Conservation (phyloP, 2,797 vertebrate genomes). For the Chromis chromis region DNA sequence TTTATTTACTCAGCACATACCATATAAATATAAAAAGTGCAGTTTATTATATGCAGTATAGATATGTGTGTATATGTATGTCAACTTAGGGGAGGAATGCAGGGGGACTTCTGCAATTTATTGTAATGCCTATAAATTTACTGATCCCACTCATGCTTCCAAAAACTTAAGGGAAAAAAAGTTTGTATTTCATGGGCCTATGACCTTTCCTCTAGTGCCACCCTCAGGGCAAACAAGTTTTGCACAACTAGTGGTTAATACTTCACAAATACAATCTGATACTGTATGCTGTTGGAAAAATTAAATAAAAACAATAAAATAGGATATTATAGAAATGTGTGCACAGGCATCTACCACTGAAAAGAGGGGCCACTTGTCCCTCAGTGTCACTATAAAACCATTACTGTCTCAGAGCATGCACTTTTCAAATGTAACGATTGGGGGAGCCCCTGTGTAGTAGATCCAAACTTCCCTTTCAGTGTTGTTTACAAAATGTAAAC, state of each 20-base stretch:
- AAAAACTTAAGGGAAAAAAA: neutral
- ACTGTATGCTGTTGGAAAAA: neutral
- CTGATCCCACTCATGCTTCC: neutral
- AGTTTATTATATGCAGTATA: no score
- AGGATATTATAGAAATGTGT: neutral
- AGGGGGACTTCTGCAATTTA: neutral
- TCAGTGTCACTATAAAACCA: neutral
- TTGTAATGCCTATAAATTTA: neutral
- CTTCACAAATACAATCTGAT: neutral
- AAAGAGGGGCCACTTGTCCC: neutral
- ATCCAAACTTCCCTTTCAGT: neutral
- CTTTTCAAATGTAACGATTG: constrained; percentile 50
- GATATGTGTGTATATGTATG: no score
- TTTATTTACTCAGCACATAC: no score
- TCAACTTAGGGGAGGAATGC: no score
- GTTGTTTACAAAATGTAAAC: constrained; percentile 51
- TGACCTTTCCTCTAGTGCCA: constrained; percentile 13
- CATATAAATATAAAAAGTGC: no score
- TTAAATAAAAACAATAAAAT: neutral
- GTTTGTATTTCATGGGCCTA: neutral
- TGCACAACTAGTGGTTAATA: neutral
- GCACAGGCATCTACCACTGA: neutral
- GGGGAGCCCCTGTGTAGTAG: constrained; percentile 61
- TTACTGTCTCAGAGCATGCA: constrained; percentile 13
- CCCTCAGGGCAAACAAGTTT: constrained; percentile 6